Evolutionary conservation across 2,888 invertebrate species (phyloP), one percentile per base, ranked within the genome.

Genomic region (Galerucella nymphaeae): DNA sequence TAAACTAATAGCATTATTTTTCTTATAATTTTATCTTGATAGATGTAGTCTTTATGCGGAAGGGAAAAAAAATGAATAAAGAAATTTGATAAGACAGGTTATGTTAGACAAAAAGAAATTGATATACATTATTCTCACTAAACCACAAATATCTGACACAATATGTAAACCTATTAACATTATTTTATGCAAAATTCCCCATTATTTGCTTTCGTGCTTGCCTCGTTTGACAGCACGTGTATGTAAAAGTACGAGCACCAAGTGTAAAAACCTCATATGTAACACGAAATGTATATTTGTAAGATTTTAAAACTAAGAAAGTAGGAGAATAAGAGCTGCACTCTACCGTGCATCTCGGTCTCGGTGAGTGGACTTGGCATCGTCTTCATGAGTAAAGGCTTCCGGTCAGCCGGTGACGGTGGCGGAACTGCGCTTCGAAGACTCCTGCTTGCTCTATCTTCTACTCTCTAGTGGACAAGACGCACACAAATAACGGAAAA

Each of bases 361-460:
- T 71, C 74, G 74, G 74, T 71, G 45, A 71, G 74, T 71, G 71
- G 71, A 74, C 74, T 74, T 63, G 74, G 73, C 70, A 68, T 55
- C 71, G 70, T 71, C 74, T 74, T 71, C 71, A 71, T 71, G 70
- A 71, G 71, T 74, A 66, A 70, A 71, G 71, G 74, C 71, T 71
- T 74, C 73, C 74, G 74, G 74, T 74, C 74, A 74, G 74, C 74
- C 74, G 74, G 63, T 70, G 53, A 45, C 63, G 63, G 67, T 74
- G 53, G 74, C 74, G 74, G 74, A 74, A 71, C 74, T 74, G 41
- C 73, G 73, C 70, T 73, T 70, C 68, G 73, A 57, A 62, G 57
- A 72, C 62, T 63, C 57, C 57, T 71, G 38, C 50, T 58, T 72
- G 64, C 72, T 69, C 69, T 72, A 72, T 70, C 73, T 73, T 73